phyloP scores from a whole-genome alignment of 2,113 vertebrate species.

The Brachyhypopomus occidentalis region DNA sequence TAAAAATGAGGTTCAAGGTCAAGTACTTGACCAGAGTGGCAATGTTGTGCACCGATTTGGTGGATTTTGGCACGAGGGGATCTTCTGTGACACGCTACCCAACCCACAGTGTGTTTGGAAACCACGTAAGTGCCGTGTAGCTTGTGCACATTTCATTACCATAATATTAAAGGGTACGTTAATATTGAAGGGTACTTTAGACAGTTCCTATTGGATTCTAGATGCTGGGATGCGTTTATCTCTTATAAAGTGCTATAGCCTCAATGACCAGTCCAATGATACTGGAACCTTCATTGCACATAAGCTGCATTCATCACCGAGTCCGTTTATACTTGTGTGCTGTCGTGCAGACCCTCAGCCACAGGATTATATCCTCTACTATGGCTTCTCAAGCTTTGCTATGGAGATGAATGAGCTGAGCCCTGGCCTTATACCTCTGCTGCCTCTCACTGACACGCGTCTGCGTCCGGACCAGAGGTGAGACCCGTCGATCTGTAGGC shows the following conservation, averaged over 20 bases:
- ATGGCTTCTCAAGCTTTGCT: constrained; percentile 93
- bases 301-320: background rate
- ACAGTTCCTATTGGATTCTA: too few species aligned
- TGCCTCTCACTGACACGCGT: constrained; percentile 92
- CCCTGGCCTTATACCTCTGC: constrained; percentile 71
- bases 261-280: too few species aligned
- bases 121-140: constrained; percentile 82
- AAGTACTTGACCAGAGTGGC: constrained; percentile 82
- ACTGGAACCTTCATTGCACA: background rate
- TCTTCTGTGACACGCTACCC: constrained; percentile 87
- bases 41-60: constrained; percentile 86
- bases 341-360: constrained; percentile 85
- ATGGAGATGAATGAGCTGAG: constrained; percentile 93
- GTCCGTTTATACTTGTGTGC: constrained; percentile 22
- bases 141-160: background rate
- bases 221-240: too few species aligned
- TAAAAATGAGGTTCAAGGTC: constrained; percentile 89
- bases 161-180: background rate
- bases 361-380: constrained; percentile 86
- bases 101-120: constrained; percentile 91
- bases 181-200: too few species aligned
- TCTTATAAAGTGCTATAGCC: too few species aligned
- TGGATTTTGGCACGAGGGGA: constrained; percentile 93
- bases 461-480: constrained; percentile 96
- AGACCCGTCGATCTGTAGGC: background rate